Percentiles rank a stretch among this genome's conserved stretches.
Conservation (phyloP, 1,140 invertebrate species). For the Pomacea maculata region DNA sequence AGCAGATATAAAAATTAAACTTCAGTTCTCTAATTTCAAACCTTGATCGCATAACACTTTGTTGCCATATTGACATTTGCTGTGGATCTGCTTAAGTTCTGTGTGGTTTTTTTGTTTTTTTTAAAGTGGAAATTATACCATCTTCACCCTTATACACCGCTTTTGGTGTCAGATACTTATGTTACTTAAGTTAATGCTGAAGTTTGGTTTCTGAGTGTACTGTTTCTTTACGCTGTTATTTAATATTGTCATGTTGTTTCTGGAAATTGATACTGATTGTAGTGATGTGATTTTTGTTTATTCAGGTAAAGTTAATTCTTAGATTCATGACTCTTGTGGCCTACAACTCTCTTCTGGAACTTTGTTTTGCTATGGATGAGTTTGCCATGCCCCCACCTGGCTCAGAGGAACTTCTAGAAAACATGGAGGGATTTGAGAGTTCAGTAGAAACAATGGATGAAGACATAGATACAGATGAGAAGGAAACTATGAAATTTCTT, state of each 20-base stretch:
- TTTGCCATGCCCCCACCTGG: constrained; percentile 72
- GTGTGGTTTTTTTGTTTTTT: too few relatives aligned
- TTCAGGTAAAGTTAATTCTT: constrained; percentile 80
- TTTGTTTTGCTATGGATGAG: constrained; percentile 88
- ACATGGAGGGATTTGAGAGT: constrained; percentile 19
- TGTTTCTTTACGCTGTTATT: neutral
- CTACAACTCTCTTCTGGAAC: constrained; percentile 93
- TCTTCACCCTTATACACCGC: too few relatives aligned
- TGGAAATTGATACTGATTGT: neutral
- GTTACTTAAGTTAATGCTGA: too few relatives aligned
- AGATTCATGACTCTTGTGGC: constrained; percentile 83
- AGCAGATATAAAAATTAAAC: too few relatives aligned
- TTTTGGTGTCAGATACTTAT: too few relatives aligned
- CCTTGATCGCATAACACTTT: too few relatives aligned
- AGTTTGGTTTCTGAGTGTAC: neutral
- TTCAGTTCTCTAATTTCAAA: too few relatives aligned
- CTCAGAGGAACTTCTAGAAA: constrained; percentile 40
- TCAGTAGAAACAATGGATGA: constrained; percentile 3
- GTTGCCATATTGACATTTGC: too few relatives aligned
- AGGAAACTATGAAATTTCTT: neutral
- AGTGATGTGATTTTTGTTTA: neutral
- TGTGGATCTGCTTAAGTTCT: too few relatives aligned
- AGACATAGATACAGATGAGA: neutral
- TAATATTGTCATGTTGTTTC: neutral
- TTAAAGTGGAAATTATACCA: too few relatives aligned